Percentiles rank a stretch among this genome's conserved stretches.
Conservation (phyloP, 2,797 vertebrate species). For the Hyperoplus lanceolatus region DNA sequence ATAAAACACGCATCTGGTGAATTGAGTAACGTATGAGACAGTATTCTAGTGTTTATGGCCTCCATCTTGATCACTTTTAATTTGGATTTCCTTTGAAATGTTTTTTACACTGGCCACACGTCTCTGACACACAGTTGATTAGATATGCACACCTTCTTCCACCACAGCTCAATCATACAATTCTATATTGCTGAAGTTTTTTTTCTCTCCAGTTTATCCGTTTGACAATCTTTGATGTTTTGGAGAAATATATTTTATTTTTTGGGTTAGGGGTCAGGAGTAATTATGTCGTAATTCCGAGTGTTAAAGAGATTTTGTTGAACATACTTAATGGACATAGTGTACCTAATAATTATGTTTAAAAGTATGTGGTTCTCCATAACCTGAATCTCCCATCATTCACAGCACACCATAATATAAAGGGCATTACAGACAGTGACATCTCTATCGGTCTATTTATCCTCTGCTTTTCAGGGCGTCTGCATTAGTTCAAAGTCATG, state of each 20-base stretch:
- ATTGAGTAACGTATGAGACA: too few species aligned
- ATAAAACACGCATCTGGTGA: not conserved
- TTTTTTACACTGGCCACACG: too few species aligned
- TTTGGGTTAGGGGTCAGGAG: not conserved
- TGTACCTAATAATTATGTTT: not conserved
- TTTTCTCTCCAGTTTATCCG: not conserved
- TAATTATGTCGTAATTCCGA: too few species aligned
- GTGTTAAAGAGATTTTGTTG: not conserved
- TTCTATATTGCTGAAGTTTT: not conserved
- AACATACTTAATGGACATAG: not conserved
- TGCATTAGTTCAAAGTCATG: constrained; percentile 82
- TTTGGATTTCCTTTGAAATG: not conserved
- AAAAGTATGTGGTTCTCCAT: not conserved
- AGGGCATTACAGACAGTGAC: too few species aligned
- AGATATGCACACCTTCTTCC: not conserved
- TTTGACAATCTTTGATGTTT: not conserved
- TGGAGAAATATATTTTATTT: not conserved
- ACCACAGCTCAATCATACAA: not conserved
- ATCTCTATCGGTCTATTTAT: not conserved
- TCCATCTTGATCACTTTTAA: not conserved
- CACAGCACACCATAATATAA: not conserved
- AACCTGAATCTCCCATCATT: not conserved
- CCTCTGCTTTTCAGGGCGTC: constrained; percentile 32
- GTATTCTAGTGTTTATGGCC: not conserved
- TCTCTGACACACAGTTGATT: not conserved